Base-by-base conservation (phyloP, 2,888 invertebrate genomes). In the Lasioglossum pauxillum region DNA sequence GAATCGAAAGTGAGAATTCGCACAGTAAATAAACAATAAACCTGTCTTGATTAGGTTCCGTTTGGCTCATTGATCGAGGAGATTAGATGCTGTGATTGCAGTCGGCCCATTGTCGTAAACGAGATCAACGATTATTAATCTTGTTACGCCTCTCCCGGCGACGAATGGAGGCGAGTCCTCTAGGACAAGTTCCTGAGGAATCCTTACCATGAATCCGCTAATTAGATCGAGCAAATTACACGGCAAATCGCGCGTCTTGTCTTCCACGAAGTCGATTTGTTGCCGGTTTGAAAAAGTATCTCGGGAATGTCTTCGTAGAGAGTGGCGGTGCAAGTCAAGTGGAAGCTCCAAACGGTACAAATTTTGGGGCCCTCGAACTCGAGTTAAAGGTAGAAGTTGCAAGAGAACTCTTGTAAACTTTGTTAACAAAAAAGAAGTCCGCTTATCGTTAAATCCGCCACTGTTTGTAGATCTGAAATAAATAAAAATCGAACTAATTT, bases 1-100 rank as follows among this genome's bases (percentile, higher is more conserved):
- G 72, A 87, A 87, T 85, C 85, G 86, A 85, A 87, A 87, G 86
- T 85, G 79, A 78, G 82, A 82, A 85, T 87, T 87, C 85, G 85
- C 86, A 87, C 80, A 82, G 75, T 85, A 82, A 82, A 85, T 80
- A 85, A 80, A 85, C 86, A 85, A 82, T 87, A 80, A 78, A 82
- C 74, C 74, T 23, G 82, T 49, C 85, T 74, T 86, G 82, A 86
- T 85, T 86, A 86, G 57, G 82, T 77, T 82, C 83, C 76, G 69
- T 85, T 85, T 77, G 84, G 78, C 81, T 84, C 80, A 72, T 86
- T 84, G 84, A 81, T 84, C 78, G 46, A 5, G 23, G 53, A 78
- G 86, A 86, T 86, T 86, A 86, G 81, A 81, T 49, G 75, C 5
- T 1, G 35, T 5, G 84, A 84, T 82, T 67, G 49, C 27, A 16